Conservation (phyloP, 2,888 invertebrate genomes). For the Acanthosoma haemorrhoidale region DNA sequence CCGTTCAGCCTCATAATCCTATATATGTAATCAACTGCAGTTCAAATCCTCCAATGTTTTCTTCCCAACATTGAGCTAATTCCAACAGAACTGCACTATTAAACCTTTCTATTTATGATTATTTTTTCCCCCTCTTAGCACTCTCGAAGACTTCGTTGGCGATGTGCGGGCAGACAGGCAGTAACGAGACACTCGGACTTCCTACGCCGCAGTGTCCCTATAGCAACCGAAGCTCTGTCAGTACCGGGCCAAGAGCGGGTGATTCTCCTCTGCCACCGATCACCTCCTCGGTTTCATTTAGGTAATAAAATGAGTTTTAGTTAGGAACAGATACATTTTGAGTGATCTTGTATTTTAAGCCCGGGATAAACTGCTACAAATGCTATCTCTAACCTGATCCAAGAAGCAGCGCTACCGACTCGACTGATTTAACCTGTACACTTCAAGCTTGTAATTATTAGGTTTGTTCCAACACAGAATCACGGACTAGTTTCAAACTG, state of each 20-base stretch:
- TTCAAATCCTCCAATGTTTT: not conserved
- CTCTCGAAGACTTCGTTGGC: slow-evolving; percentile 27
- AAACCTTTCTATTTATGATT: too few relatives aligned
- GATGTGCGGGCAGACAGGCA: slow-evolving; percentile 29
- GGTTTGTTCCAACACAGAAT: too few relatives aligned
- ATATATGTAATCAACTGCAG: not conserved
- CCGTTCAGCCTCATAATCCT: too few relatives aligned
- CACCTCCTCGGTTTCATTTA: slow-evolving; percentile 64
- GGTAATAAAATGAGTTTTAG: too few relatives aligned
- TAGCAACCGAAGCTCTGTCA: slow-evolving; percentile 60
- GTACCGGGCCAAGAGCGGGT: slow-evolving; percentile 65
- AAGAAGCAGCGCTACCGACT: too few relatives aligned
- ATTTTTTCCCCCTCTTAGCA: slow-evolving; percentile 21
- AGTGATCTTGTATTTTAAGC: too few relatives aligned
- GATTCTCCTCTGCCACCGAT: slow-evolving; percentile 71
- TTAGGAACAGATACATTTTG: too few relatives aligned
- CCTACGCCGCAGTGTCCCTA: slow-evolving; percentile 64
- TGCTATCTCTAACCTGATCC: too few relatives aligned
- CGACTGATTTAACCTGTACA: too few relatives aligned
- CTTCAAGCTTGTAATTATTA: too few relatives aligned
- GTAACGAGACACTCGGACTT: slow-evolving; percentile 21
- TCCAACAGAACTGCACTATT: not conserved
- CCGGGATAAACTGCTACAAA: too few relatives aligned
- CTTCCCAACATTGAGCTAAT: not conserved
- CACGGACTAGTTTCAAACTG: too few relatives aligned